Evolutionary conservation across 2,113 vertebrate genomes (phyloP).

Genomic region (Melanostigma gelatinosum): DNA sequence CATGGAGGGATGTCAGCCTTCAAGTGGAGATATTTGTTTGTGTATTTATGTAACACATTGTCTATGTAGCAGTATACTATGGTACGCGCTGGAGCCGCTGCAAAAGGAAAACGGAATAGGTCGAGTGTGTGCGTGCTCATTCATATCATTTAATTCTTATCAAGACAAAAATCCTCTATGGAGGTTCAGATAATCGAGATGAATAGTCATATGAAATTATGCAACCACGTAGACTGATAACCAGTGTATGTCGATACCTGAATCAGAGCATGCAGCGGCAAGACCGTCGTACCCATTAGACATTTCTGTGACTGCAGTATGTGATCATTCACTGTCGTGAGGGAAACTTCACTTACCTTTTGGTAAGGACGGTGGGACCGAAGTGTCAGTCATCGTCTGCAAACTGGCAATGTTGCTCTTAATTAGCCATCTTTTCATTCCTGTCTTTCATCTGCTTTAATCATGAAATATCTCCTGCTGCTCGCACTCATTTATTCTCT

Average conservation of each 20-base stretch:
- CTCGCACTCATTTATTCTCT: slow-evolving; percentile 9
- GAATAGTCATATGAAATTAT: neutral
- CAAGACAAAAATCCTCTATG: neutral
- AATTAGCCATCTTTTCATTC: slow-evolving; percentile 43
- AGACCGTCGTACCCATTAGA: neutral
- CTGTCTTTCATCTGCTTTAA: slow-evolving; percentile 22
- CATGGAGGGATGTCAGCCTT: neutral
- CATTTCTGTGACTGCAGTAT: slow-evolving; percentile 7
- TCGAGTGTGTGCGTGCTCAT: neutral
- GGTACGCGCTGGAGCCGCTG: neutral
- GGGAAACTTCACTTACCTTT: neutral
- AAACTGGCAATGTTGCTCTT: slow-evolving; percentile 18
- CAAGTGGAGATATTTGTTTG: neutral
- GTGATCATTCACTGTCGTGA: slow-evolving; percentile 5
- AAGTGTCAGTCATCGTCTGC: slow-evolving; percentile 29
- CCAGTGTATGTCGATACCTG: neutral
- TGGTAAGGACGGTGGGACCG: neutral
- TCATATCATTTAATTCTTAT: slow-evolving; percentile 9
- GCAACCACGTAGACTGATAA: neutral
- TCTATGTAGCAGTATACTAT: neutral
- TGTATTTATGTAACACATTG: slow-evolving; percentile 3
- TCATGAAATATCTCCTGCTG: neutral
- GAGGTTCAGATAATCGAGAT: neutral
- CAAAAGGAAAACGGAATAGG: neutral
- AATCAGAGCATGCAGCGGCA: neutral